Percentiles rank a stretch among this genome's conserved stretches.
Evolutionary conservation across 2,113 vertebrate species (phyloP).

Genomic region (Martes martes): DNA sequence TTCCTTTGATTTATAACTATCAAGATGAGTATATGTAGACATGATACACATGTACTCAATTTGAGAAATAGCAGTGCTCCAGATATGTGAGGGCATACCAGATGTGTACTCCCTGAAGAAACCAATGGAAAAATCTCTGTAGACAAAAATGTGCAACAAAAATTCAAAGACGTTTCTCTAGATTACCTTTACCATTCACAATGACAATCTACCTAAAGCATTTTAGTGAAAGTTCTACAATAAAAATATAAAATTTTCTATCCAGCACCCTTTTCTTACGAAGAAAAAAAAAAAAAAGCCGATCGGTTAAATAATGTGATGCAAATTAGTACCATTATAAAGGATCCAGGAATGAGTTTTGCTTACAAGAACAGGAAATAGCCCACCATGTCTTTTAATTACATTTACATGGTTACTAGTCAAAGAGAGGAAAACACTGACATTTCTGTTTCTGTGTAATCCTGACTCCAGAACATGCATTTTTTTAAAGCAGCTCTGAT

Average conservation of each 20-base stretch:
- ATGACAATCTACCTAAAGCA: background rate
- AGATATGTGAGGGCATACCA: background rate
- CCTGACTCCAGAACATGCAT: background rate
- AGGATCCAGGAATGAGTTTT: background rate
- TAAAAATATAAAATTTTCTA: background rate
- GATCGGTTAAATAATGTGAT: background rate
- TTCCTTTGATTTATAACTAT: conserved; percentile 53
- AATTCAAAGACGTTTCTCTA: conserved; percentile 27
- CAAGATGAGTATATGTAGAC: conserved; percentile 4
- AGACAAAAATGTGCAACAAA: background rate
- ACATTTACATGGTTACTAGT: background rate
- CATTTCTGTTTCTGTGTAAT: background rate
- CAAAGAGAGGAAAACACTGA: background rate
- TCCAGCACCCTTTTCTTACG: background rate
- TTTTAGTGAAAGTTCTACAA: background rate
- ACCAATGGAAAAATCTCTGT: background rate
- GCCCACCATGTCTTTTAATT: background rate
- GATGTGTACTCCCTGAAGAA: background rate
- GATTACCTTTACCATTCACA: background rate
- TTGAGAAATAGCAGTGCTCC: conserved; percentile 38
- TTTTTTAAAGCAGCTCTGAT: background rate
- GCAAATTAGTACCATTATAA: background rate
- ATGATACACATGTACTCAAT: conserved; percentile 15
- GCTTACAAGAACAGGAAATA: background rate
- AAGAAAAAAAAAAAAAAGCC: background rate